Evolutionary conservation across 2,888 invertebrate species (phyloP).

Genomic region (Eupithecia tripunctaria): DNA sequence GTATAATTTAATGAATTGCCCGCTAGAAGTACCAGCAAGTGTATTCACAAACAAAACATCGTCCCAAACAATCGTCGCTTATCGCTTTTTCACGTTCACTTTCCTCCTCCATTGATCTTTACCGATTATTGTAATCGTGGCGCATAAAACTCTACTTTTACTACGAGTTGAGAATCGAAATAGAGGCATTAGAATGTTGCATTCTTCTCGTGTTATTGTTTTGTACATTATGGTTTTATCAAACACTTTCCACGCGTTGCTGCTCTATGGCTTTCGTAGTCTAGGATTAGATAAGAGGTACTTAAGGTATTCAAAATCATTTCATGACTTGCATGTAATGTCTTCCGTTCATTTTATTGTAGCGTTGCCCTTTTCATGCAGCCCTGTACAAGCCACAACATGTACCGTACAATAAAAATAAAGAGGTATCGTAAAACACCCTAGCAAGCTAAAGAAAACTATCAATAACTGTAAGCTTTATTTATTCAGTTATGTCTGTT

Average conservation of each 20-base stretch:
- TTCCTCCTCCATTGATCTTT: constrained; percentile 63
- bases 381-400: constrained; percentile 13
- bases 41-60: constrained; percentile 55
- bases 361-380: constrained; percentile 18
- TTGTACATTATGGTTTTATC: constrained; percentile 57
- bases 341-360: constrained; percentile 38
- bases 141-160: constrained; percentile 68
- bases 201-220: constrained; percentile 57
- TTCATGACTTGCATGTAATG: constrained; percentile 37
- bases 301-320: constrained; percentile 36
- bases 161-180: constrained; percentile 53
- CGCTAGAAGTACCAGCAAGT: constrained; percentile 53
- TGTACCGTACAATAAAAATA: constrained; percentile 8
- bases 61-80: constrained; percentile 64
- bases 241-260: constrained; percentile 38
- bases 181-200: constrained; percentile 64
- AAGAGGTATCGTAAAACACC: constrained; percentile 12
- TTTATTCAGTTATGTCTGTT: not conserved
- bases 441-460: not conserved
- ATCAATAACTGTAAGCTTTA: not conserved
- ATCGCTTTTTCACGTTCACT: constrained; percentile 62
- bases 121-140: constrained; percentile 68
- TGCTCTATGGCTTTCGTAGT: constrained; percentile 35
- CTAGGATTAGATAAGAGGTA: constrained; percentile 17
- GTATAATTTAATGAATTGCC: constrained; percentile 74